Conservation (phyloP, 2,888 invertebrate genomes). For the Phengaris arion region DNA sequence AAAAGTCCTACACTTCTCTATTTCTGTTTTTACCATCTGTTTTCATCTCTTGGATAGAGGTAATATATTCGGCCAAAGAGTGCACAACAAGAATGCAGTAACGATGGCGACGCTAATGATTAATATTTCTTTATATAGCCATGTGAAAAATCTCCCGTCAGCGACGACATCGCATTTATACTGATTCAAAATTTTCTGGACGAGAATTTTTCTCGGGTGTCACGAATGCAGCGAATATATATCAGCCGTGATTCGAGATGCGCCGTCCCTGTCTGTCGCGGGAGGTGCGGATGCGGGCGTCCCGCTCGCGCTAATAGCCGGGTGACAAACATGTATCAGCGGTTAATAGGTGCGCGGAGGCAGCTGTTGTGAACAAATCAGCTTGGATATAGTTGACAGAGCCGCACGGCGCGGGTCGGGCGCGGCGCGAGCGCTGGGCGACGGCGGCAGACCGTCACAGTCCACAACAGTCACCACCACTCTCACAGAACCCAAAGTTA, state of each 20-base stretch:
- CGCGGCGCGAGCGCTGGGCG: constrained; percentile 46
- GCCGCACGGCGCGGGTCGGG: constrained; percentile 65
- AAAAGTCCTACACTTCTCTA: too few species aligned
- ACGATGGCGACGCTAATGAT: constrained; percentile 45
- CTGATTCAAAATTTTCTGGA: constrained; percentile 65
- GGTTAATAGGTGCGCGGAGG: constrained; percentile 78
- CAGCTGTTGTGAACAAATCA: constrained; percentile 80
- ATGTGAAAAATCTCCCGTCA: constrained; percentile 68
- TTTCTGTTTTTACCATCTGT: too few species aligned
- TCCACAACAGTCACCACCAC: too few species aligned
- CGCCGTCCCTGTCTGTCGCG: constrained; percentile 74
- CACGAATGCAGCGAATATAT: constrained; percentile 74
- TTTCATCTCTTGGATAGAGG: too few species aligned
- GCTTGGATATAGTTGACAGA: constrained; percentile 78
- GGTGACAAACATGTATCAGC: constrained; percentile 80
- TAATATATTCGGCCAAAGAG: background rate
- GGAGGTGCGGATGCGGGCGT: constrained; percentile 67
- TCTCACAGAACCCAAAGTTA: too few species aligned
- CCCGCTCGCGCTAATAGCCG: constrained; percentile 79
- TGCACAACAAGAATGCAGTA: background rate
- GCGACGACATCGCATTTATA: constrained; percentile 61
- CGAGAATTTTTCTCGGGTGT: constrained; percentile 69
- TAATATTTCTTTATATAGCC: constrained; percentile 70
- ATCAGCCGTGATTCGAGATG: constrained; percentile 71
- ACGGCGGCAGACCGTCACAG: too few species aligned